phyloP scores from a whole-genome alignment of 2,797 vertebrate species.

The Chaetophractus vellerosus region DNA sequence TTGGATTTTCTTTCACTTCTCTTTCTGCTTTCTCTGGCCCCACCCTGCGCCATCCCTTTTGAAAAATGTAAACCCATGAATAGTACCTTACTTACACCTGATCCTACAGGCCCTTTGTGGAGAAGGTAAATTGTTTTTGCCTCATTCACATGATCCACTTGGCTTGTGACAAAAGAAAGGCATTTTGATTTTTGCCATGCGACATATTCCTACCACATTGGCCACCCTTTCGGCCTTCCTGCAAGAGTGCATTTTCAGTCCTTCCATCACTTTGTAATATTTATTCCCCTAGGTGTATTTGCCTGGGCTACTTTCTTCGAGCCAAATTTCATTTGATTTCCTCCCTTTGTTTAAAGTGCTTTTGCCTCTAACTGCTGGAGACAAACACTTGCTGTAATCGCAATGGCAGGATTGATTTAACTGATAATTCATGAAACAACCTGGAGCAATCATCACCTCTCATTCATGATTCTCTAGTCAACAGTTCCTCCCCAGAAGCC shows the following conservation, averaged over 20 bases:
- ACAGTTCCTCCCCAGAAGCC: conserved; percentile 60
- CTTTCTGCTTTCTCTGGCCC: neutral
- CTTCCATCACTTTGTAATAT: conserved; percentile 44
- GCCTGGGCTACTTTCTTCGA: conserved; percentile 59
- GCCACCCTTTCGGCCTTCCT: conserved; percentile 31
- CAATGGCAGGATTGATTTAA: conserved; percentile 71
- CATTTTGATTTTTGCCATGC: neutral
- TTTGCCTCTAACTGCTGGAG: conserved; percentile 71
- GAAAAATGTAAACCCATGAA: neutral
- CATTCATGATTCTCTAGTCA: conserved; percentile 59
- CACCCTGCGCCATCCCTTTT: neutral
- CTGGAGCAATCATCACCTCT: conserved; percentile 70
- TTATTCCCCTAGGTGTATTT: conserved; percentile 74
- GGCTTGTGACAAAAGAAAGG: neutral
- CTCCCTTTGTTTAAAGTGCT: conserved; percentile 77
- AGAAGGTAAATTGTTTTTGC: neutral
- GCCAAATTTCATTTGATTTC: conserved; percentile 78
- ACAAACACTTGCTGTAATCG: conserved; percentile 75
- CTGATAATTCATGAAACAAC: conserved; percentile 80
- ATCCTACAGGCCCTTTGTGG: neutral
- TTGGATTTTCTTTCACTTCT: conserved; percentile 37
- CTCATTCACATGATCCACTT: neutral
- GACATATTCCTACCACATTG: neutral
- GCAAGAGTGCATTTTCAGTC: conserved; percentile 39
- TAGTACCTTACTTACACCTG: neutral